phyloP scores from a whole-genome alignment of 2,113 vertebrate genomes.

The Quiscalus mexicanus region DNA sequence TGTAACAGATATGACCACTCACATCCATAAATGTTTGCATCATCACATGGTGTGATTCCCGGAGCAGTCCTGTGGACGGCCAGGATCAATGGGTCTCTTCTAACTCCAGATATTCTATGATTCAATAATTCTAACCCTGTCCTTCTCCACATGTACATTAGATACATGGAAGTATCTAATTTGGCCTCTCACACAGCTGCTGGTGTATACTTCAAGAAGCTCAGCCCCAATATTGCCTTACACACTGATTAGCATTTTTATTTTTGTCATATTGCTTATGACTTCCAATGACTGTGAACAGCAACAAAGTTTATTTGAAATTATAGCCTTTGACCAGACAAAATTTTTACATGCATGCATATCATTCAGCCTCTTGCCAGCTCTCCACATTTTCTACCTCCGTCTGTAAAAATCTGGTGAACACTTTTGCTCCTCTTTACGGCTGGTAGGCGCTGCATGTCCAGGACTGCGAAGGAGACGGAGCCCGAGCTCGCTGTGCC shows the following conservation, averaged over 20 bases:
- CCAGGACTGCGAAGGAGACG: not conserved
- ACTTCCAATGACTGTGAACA: not conserved
- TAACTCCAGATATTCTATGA: not conserved
- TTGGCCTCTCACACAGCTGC: not conserved
- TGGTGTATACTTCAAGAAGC: not conserved
- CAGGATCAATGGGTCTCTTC: not conserved
- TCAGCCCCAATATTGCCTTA: not conserved
- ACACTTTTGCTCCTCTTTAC: not conserved
- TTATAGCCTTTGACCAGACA: not conserved
- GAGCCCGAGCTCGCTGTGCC: not conserved
- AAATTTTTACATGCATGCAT: not conserved
- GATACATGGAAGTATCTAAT: not conserved
- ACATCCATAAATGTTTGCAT: not conserved
- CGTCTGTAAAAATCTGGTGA: not conserved
- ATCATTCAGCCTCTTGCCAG: not conserved
- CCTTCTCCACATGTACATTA: not conserved
- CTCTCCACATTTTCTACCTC: not conserved
- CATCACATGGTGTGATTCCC: not conserved
- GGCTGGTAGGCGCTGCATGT: accelerated
- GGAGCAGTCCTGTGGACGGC: not conserved
- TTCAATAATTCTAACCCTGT: not conserved
- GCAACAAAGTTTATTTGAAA: not conserved
- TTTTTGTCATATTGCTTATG: not conserved
- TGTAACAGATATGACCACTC: not conserved
- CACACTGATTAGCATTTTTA: not conserved